Conservation (phyloP, 2,113 vertebrate genomes). For the Stegostoma tigrinum region DNA sequence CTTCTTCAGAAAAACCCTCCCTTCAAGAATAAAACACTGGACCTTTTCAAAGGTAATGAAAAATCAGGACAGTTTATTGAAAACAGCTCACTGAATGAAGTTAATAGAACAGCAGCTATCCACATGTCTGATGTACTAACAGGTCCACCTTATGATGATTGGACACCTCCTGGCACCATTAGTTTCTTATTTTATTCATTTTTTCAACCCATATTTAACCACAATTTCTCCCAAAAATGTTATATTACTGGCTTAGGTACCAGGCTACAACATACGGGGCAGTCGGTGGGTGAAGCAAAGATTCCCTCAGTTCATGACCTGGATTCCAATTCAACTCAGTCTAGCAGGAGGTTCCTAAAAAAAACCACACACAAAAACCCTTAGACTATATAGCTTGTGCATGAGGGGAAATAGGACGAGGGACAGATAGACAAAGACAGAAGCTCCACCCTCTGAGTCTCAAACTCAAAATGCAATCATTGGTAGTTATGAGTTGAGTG, state of each 20-base stretch:
- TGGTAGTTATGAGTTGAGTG: background rate
- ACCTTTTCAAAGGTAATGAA: background rate
- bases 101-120: background rate
- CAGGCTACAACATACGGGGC: background rate
- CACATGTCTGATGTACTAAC: background rate
- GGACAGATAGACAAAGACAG: background rate
- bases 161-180: background rate
- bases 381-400: no score
- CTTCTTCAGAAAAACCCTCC: no score
- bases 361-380: no score
- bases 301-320: background rate
- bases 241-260: background rate
- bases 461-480: background rate
- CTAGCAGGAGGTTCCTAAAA: background rate
- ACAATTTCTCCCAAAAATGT: background rate
- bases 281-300: background rate
- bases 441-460: background rate
- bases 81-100: background rate
- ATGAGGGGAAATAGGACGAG: no score
- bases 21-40: background rate
- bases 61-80: background rate
- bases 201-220: background rate
- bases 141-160: background rate
- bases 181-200: background rate
- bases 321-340: background rate